Evolutionary conservation across 2,797 vertebrate species (phyloP).

Genomic region (Rhyacichthys aspro): DNA sequence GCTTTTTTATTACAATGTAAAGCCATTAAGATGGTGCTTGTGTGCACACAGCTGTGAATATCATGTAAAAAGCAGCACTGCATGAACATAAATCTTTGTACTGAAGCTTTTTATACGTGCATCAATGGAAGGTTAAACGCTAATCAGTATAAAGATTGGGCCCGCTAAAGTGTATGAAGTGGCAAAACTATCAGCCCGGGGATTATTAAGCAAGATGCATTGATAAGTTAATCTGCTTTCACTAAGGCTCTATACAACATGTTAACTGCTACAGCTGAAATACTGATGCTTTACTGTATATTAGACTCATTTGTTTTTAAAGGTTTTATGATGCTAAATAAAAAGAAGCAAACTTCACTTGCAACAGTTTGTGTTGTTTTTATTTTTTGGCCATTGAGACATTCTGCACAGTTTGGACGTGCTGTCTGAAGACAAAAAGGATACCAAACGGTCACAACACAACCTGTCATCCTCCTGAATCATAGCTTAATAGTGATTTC

Average conservation of each 20-base stretch:
- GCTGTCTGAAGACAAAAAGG: conserved; percentile 46
- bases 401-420: conserved; percentile 61
- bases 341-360: conserved; percentile 43
- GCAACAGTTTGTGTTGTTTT: conserved; percentile 63
- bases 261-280: conserved; percentile 9
- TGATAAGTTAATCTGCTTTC: too few species aligned
- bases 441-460: conserved; percentile 45
- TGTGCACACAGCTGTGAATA: conserved; percentile 19
- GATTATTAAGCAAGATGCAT: neutral
- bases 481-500: conserved; percentile 22
- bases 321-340: conserved; percentile 57
- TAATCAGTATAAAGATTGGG: neutral
- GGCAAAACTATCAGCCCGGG: neutral
- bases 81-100: conserved; percentile 15
- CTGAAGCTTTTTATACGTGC: conserved; percentile 3
- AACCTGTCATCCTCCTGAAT: conserved; percentile 22
- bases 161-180: neutral
- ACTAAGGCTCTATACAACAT: neutral
- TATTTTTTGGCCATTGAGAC: conserved; percentile 53
- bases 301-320: conserved; percentile 12
- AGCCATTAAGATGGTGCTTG: conserved; percentile 25
- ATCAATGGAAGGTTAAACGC: neutral
- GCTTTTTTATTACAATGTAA: conserved; percentile 27
- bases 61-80: conserved; percentile 22
- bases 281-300: neutral